phyloP scores from a whole-genome alignment of 2,797 vertebrate species.

The Rhinatrema bivittatum region DNA sequence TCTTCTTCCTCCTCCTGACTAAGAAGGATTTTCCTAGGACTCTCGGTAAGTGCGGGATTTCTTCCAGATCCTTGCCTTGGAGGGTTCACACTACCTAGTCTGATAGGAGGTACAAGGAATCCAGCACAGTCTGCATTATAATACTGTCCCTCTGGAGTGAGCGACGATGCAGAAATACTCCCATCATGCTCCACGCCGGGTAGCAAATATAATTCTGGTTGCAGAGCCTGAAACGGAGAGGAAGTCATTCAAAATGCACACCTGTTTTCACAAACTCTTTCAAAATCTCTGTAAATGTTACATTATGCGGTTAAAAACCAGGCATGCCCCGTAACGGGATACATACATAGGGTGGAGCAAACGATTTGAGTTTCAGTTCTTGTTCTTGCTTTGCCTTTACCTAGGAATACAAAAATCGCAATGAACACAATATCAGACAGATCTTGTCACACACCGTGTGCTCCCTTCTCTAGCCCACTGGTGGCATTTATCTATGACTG shows the following conservation, averaged over 20 bases:
- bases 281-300: background rate
- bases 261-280: too few relatives aligned
- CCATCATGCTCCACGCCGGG: constrained; percentile 51
- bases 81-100: constrained; percentile 36
- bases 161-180: constrained; percentile 55
- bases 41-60: constrained; percentile 52
- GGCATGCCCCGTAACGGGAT: too few relatives aligned
- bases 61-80: constrained; percentile 48
- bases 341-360: constrained; percentile 85
- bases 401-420: constrained; percentile 44
- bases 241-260: background rate
- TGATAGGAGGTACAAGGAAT: constrained; percentile 27
- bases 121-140: constrained; percentile 43
- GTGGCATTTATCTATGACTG: background rate
- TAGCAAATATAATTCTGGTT: constrained; percentile 86
- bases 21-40: constrained; percentile 38
- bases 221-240: constrained; percentile 61
- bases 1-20: constrained; percentile 30
- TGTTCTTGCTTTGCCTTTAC: constrained; percentile 82
- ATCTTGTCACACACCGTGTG: background rate
- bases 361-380: constrained; percentile 80
- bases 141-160: constrained; percentile 50
- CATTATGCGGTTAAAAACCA: background rate
- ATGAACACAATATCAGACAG: background rate
- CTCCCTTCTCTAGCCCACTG: background rate